Conservation (phyloP, 2,113 vertebrate species). For the Limnothrissa miodon region DNA sequence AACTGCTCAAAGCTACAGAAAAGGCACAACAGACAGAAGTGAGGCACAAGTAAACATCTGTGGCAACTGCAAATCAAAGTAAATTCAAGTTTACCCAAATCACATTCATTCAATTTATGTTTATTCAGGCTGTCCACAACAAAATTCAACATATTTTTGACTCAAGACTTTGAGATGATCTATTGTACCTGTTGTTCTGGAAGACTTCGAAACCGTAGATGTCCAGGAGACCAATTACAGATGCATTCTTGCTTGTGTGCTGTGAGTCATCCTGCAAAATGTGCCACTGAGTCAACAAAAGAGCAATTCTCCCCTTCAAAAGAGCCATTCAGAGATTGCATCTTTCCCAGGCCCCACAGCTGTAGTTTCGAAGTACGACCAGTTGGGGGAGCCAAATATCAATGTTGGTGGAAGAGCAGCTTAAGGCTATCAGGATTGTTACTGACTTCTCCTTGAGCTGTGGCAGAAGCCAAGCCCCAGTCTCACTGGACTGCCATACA, state of each 20-base stretch:
- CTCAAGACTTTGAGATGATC: not conserved
- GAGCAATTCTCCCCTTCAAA: not conserved
- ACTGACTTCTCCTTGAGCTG: not conserved
- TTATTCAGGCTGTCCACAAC: not conserved
- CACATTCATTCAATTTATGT: no score
- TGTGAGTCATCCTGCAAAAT: slow-evolving; percentile 74
- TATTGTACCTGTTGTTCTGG: slow-evolving; percentile 88
- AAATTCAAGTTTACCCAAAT: no score
- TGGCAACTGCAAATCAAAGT: no score
- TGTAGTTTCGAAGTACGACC: slow-evolving; percentile 8
- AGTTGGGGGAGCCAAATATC: slow-evolving; percentile 39
- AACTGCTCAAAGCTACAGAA: slow-evolving; percentile 92
- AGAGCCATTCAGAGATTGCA: not conserved
- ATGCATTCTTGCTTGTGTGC: slow-evolving; percentile 73
- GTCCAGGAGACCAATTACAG: slow-evolving; percentile 90
- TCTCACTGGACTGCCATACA: not conserved
- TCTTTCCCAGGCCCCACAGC: not conserved
- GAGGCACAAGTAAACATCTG: no score
- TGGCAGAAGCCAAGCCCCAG: not conserved
- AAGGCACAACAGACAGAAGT: not conserved
- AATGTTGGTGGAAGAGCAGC: not conserved
- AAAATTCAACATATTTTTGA: not conserved
- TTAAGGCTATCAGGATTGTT: no score
- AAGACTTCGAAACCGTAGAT: slow-evolving; percentile 98
- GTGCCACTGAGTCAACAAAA: slow-evolving; percentile 10